A percentile compares a stretch with the other conserved stretches of the same genome.
These are phyloP conservation scores for Stenoptilia bipunctidactyla DNA, from an alignment of 2,888 invertebrate species.

Conservation along the genomic window DNA sequence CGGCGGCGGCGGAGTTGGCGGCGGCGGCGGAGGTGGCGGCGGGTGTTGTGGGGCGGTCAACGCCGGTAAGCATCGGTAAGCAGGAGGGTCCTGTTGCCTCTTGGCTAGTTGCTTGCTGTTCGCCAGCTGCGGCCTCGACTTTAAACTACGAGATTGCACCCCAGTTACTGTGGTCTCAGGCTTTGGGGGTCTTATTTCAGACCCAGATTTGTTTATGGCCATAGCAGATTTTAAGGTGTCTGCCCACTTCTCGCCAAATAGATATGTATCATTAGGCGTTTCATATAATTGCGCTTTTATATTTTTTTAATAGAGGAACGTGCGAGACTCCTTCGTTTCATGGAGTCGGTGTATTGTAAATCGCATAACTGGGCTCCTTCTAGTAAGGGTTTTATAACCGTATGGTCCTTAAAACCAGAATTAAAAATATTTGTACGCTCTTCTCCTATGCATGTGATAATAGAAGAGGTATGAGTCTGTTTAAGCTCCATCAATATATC, in stretches of 20 bases:
- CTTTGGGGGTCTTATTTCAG: neutral
- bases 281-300: neutral
- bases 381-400: too few relatives aligned
- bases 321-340: neutral
- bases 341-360: slow-evolving; percentile 1
- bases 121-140: slow-evolving; percentile 6
- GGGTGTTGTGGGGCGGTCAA: too few relatives aligned
- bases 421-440: neutral
- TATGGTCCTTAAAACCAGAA: neutral
- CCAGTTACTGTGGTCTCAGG: neutral
- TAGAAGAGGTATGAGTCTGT: slow-evolving; percentile 1
- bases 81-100: slow-evolving; percentile 5
- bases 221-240: slow-evolving; percentile 1
- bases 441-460: slow-evolving; percentile 2
- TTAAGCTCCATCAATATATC: neutral
- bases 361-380: too few relatives aligned
- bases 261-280: neutral
- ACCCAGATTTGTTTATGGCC: slow-evolving; percentile 1
- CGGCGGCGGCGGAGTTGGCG: slow-evolving; percentile 1
- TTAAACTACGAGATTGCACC: slow-evolving; percentile 3
- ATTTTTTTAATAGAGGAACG: neutral
- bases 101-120: slow-evolving; percentile 5
- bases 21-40: neutral
- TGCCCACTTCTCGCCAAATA: slow-evolving; percentile 1
- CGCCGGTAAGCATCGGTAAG: neutral